phyloP scores from a whole-genome alignment of 1,140 invertebrate genomes.

The Drosophila aff. region DNA sequence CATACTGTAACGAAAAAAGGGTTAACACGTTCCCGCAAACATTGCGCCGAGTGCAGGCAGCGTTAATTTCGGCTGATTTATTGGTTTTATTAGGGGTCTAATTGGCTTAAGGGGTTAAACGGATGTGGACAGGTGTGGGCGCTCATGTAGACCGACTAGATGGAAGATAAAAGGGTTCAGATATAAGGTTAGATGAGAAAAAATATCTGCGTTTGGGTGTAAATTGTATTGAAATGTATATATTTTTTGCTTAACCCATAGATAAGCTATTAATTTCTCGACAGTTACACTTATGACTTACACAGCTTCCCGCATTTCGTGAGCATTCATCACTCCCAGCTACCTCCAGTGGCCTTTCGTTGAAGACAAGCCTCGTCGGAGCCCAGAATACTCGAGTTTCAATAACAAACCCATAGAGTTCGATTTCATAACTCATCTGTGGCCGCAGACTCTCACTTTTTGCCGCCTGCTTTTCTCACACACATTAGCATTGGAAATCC shows the following conservation, averaged over 20 bases:
- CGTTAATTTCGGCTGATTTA: conserved; percentile 70
- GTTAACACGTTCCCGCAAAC: conserved; percentile 64
- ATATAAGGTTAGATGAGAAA: not conserved
- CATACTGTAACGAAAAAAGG: conserved; percentile 55
- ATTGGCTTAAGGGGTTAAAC: conserved; percentile 59
- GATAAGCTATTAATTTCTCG: not conserved
- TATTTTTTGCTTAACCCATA: not conserved
- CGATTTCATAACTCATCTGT: conserved; percentile 73
- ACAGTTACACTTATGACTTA: conserved; percentile 12
- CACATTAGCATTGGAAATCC: conserved; percentile 73
- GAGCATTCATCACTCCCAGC: conserved; percentile 30
- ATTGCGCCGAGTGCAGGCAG: conserved; percentile 47
- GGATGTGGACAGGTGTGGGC: conserved; percentile 29
- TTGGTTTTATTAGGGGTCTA: conserved; percentile 64
- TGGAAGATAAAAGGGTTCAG: not conserved
- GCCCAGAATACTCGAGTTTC: conserved; percentile 40
- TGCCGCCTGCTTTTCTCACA: conserved; percentile 47
- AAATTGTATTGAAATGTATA: not conserved
- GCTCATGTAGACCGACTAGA: not conserved
- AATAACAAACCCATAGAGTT: conserved; percentile 43
- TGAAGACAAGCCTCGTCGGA: conserved; percentile 21
- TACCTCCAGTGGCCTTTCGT: conserved; percentile 37
- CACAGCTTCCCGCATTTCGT: conserved; percentile 23
- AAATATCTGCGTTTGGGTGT: not conserved
- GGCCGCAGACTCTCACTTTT: conserved; percentile 62